Evolutionary conservation across 1,140 invertebrate genomes (phyloP).

Genomic region (Centruroides vittatus): DNA sequence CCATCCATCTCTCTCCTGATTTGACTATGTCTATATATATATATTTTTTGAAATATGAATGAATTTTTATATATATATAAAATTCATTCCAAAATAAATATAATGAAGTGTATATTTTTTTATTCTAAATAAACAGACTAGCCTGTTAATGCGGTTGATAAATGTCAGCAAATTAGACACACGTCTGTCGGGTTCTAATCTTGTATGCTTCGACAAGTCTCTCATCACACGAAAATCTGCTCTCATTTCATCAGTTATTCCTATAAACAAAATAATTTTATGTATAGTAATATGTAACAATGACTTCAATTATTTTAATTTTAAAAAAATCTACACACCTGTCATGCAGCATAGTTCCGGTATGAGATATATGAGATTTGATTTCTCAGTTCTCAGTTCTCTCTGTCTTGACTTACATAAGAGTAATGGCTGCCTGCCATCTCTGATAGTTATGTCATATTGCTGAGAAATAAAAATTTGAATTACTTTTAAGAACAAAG

Average conservation of each 20-base stretch:
- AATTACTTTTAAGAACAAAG: background rate
- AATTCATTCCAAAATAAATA: background rate
- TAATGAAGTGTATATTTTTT: too few species aligned
- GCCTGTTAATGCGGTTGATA: conserved; percentile 24
- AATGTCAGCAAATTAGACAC: conserved; percentile 6
- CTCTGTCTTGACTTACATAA: too few species aligned
- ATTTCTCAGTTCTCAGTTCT: conserved; percentile 19
- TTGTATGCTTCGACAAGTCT: conserved; percentile 56
- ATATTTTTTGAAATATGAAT: too few species aligned
- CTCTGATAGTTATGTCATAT: too few species aligned
- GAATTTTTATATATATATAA: too few species aligned
- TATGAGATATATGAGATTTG: conserved; percentile 25
- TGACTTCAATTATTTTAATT: background rate
- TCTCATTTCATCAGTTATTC: conserved; percentile 21
- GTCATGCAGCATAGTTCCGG: conserved; percentile 30
- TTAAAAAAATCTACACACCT: conserved; percentile 22
- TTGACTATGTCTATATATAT: conserved; percentile 21
- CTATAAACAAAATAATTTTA: too few species aligned
- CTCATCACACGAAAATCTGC: conserved; percentile 24
- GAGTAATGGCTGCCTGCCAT: too few species aligned
- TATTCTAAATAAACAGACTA: background rate
- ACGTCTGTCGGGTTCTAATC: conserved; percentile 33
- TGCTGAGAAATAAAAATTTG: too few species aligned
- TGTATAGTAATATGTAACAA: background rate
- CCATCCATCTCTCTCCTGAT: conserved; percentile 27